Evolutionary conservation across 2,113 vertebrate genomes (phyloP).

Genomic region (Lethenteron reissneri): DNA sequence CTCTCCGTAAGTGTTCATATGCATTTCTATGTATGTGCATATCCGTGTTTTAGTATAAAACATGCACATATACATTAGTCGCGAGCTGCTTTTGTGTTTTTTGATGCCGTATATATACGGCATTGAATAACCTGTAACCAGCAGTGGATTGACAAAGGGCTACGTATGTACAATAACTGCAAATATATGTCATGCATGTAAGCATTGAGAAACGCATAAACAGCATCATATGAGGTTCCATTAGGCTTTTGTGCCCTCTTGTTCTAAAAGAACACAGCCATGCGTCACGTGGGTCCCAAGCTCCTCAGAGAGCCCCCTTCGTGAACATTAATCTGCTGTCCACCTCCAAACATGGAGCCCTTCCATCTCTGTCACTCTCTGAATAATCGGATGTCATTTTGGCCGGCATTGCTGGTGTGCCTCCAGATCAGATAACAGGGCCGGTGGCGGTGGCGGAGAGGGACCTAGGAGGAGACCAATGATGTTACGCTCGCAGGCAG

Average conservation of each 20-base stretch:
- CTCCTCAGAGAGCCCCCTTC: too few species aligned
- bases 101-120: neutral
- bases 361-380: constrained; percentile 5
- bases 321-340: constrained; percentile 5
- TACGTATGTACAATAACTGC: too few species aligned
- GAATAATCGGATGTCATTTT: constrained; percentile 7
- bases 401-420: constrained; percentile 5
- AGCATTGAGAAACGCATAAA: too few species aligned
- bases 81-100: neutral
- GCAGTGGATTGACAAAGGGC: too few species aligned
- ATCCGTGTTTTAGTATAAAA: neutral
- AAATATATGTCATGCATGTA: too few species aligned
- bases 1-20: neutral
- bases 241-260: too few species aligned
- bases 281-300: too few species aligned
- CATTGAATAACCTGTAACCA: too few species aligned
- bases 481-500: too few species aligned
- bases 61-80: neutral
- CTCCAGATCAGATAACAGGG: constrained; percentile 7
- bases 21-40: neutral
- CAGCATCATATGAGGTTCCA: too few species aligned
- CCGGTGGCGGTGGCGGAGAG: neutral
- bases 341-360: constrained; percentile 6
- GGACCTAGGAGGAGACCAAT: neutral
- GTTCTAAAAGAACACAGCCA: too few species aligned